Conservation (phyloP, 2,113 vertebrate genomes). For the Leptocoma aspasia region DNA sequence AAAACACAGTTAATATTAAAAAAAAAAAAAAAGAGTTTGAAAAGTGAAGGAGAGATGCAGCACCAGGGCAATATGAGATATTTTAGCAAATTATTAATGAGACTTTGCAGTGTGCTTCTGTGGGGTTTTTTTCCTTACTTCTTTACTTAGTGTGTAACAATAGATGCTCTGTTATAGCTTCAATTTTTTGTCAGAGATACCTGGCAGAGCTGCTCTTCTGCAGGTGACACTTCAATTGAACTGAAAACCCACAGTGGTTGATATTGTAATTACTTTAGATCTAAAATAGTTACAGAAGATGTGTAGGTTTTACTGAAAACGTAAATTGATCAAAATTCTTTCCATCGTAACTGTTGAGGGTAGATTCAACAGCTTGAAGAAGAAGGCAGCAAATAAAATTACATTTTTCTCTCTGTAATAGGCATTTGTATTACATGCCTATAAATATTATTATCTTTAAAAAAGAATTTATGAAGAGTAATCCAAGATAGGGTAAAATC, state of each 20-base stretch:
- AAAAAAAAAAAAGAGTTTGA: background rate
- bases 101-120: background rate
- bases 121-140: background rate
- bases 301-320: background rate
- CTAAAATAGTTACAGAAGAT: background rate
- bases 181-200: background rate
- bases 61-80: background rate
- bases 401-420: background rate
- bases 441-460: background rate
- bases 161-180: background rate
- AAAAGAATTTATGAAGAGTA: background rate
- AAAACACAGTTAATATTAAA: background rate
- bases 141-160: background rate
- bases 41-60: background rate
- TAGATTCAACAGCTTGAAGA: background rate
- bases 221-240: background rate
- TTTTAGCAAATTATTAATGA: constrained; percentile 3
- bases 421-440: background rate
- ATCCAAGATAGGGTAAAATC: background rate
- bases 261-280: background rate
- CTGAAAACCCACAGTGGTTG: background rate
- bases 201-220: background rate
- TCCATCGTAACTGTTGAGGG: background rate
- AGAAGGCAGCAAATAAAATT: background rate
- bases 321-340: background rate